These are phyloP conservation scores for Cybosia mesomella DNA, from an alignment of 2,888 invertebrate species.

Conservation along the genomic window DNA sequence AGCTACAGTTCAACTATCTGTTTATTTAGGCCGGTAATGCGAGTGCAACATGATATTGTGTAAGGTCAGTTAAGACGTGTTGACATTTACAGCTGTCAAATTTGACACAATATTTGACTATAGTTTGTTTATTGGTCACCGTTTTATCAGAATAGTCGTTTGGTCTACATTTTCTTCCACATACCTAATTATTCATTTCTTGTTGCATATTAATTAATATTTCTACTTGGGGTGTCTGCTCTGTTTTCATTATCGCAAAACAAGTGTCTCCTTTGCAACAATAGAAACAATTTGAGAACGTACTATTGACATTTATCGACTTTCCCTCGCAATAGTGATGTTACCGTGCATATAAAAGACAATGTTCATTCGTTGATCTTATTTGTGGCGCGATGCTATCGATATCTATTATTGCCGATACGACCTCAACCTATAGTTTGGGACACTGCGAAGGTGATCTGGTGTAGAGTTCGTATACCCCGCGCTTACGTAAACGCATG, in stretches of 20 bases:
- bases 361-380: conserved; percentile 66
- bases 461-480: conserved; percentile 75
- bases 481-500: conserved; percentile 79
- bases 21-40: conserved; percentile 69
- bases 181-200: conserved; percentile 3
- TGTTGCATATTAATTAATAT: conserved; percentile 16
- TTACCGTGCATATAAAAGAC: conserved; percentile 53
- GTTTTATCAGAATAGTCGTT: conserved; percentile 15
- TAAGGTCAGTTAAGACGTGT: conserved; percentile 75
- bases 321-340: conserved; percentile 58
- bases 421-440: conserved; percentile 82
- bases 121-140: conserved; percentile 13
- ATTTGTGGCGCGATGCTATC: conserved; percentile 74
- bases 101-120: conserved; percentile 20
- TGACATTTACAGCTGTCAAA: conserved; percentile 41
- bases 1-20: conserved; percentile 57
- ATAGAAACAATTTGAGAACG: conserved; percentile 47
- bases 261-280: conserved; percentile 32
- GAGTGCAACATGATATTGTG: conserved; percentile 68
- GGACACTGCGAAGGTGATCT: conserved; percentile 81
- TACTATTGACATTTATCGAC: conserved; percentile 65
- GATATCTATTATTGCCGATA: conserved; percentile 78
- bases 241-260: conserved; percentile 21
- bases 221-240: conserved; percentile 20
- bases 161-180: neutral